Evolutionary conservation across 2,797 vertebrate genomes (phyloP).

Genomic region (Myotis findleyi): DNA sequence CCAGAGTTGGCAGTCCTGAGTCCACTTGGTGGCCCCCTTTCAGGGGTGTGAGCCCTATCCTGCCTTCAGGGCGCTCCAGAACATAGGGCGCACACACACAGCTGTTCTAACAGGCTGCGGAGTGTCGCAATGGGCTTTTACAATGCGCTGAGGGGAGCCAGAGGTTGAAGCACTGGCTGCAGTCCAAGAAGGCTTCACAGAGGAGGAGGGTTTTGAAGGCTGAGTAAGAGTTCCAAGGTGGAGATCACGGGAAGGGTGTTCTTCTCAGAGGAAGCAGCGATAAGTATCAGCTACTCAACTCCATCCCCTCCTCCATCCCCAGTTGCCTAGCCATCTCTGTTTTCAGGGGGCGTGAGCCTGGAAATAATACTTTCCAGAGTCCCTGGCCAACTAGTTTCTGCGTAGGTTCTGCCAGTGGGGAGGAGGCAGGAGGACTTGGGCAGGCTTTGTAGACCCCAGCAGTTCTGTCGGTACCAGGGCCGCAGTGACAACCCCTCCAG

Average conservation of each 20-base stretch:
- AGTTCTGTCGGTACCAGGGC: neutral
- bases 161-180: neutral
- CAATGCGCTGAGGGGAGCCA: neutral
- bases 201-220: neutral
- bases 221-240: neutral
- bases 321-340: neutral
- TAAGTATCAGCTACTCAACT: neutral
- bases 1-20: neutral
- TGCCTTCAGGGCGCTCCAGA: neutral
- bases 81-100: too few species aligned
- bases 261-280: neutral
- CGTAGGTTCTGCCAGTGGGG: neutral
- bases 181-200: neutral
- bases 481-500: fast-evolving
- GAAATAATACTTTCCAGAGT: neutral
- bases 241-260: neutral
- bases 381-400: neutral
- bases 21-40: neutral
- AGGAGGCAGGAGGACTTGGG: neutral
- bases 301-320: neutral
- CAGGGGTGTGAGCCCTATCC: too few species aligned
- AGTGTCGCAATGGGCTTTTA: neutral
- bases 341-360: neutral
- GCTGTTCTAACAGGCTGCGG: neutral
- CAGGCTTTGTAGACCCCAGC: neutral